Evolutionary conservation across 2,113 vertebrate genomes (phyloP).

Genomic region (Pteronura brasiliensis): DNA sequence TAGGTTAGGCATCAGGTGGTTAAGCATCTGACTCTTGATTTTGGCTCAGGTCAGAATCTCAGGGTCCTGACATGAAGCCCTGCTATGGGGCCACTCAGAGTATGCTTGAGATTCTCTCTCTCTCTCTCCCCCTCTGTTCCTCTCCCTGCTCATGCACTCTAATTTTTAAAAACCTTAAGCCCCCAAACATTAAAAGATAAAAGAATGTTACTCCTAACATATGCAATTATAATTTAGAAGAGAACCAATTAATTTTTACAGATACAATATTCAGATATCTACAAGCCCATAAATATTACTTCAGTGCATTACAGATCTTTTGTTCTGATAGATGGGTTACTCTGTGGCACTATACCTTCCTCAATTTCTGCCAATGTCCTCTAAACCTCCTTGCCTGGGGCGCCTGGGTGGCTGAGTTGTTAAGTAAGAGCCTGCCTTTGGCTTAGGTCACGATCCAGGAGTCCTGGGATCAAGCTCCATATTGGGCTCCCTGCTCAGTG

Average conservation of each 20-base stretch:
- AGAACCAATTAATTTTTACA: not conserved
- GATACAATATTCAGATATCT: not conserved
- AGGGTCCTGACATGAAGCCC: not conserved
- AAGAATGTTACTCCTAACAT: not conserved
- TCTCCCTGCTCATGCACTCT: not conserved
- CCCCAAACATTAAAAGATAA: not conserved
- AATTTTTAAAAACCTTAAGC: not conserved
- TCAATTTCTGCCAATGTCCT: not conserved
- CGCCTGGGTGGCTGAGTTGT: too few species aligned
- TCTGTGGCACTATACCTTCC: not conserved
- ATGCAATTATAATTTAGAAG: not conserved
- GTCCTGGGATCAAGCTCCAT: too few species aligned
- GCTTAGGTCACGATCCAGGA: too few species aligned
- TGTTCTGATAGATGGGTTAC: not conserved
- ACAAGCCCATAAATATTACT: not conserved
- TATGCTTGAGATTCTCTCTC: not conserved
- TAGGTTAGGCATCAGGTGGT: not conserved
- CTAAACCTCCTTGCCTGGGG: not conserved
- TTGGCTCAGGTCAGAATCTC: not conserved
- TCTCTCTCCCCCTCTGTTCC: not conserved
- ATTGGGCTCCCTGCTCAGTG: too few species aligned
- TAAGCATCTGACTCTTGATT: not conserved
- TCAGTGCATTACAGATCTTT: not conserved
- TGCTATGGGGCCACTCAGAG: not conserved
- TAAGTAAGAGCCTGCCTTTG: too few species aligned